These are phyloP conservation scores for Lucilia sericata DNA, from an alignment of 1,140 invertebrate species.

Conservation along the genomic window DNA sequence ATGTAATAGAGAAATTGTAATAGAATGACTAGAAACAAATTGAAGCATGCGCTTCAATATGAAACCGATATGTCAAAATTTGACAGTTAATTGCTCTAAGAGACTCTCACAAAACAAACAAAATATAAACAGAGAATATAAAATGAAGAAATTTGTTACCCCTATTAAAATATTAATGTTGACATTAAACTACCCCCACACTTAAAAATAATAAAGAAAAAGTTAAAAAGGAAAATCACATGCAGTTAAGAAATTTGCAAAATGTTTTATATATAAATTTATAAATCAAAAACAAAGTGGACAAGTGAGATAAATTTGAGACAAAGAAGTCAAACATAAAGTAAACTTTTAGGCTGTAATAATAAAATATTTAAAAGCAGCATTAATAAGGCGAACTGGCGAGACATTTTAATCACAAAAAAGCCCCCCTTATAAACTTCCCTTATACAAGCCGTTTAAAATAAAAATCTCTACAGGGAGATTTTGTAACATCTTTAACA, in stretches of 20 bases:
- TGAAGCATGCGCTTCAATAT: not conserved
- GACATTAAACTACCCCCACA: slow-evolving; percentile 38
- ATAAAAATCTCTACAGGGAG: not conserved
- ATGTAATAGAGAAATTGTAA: not conserved
- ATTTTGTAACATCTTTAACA: not conserved
- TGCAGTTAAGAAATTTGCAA: not conserved
- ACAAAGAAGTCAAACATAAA: not conserved
- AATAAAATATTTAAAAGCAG: not conserved
- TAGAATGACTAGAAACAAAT: not conserved
- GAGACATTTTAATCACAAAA: not conserved
- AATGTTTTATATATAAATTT: not conserved
- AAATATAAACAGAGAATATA: slow-evolving; percentile 29
- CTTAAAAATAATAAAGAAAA: no score
- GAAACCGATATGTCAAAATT: not conserved
- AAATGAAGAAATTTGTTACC: slow-evolving; percentile 25
- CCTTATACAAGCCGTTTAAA: not conserved
- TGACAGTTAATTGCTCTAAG: not conserved
- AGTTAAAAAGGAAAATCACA: not conserved
- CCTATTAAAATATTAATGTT: slow-evolving; percentile 40
- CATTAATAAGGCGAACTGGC: not conserved
- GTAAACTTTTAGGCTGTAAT: not conserved
- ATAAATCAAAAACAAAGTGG: not conserved
- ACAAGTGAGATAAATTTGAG: not conserved
- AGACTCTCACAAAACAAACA: not conserved
- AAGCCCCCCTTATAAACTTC: not conserved